These are phyloP conservation scores for Lepilemur septentrionalis DNA, from an alignment of 2,797 vertebrate species.

Conservation along the genomic window DNA sequence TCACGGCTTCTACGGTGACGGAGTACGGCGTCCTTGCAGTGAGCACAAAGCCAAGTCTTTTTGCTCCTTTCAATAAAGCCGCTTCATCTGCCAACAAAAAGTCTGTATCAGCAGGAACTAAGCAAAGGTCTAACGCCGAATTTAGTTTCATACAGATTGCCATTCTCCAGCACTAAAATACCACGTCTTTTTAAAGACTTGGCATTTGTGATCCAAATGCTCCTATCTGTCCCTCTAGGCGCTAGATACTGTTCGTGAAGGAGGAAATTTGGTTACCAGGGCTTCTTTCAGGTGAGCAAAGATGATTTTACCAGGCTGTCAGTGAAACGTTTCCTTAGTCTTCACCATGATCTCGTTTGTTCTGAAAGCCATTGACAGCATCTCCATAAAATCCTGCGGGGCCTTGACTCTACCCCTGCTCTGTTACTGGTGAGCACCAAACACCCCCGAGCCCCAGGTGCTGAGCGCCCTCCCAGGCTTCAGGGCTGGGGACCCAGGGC, in stretches of 20 bases:
- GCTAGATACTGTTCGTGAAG: neutral
- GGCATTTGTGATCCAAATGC: neutral
- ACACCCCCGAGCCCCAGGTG: neutral
- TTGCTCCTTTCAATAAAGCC: constrained; percentile 95
- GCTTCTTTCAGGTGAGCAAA: neutral
- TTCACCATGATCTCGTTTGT: neutral
- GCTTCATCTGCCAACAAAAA: constrained; percentile 90
- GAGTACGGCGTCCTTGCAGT: constrained; percentile 91
- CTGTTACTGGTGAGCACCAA: neutral
- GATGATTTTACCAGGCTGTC: neutral
- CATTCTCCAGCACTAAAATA: neutral
- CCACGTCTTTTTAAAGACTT: neutral
- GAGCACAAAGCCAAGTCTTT: constrained; percentile 94
- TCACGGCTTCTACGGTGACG: constrained; percentile 94
- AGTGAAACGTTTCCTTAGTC: neutral
- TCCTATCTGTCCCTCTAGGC: neutral
- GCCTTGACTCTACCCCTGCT: neutral
- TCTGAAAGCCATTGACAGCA: neutral
- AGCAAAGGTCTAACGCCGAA: neutral
- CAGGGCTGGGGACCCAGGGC: neutral
- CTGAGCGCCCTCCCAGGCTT: neutral
- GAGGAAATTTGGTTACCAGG: neutral
- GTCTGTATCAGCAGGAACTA: neutral
- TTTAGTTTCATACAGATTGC: neutral
- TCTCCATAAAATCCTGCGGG: too few relatives aligned